Percentiles rank a stretch among this genome's conserved stretches.
phyloP scores from a whole-genome alignment of 2,888 invertebrate genomes.

The Mythimna loreyi region DNA sequence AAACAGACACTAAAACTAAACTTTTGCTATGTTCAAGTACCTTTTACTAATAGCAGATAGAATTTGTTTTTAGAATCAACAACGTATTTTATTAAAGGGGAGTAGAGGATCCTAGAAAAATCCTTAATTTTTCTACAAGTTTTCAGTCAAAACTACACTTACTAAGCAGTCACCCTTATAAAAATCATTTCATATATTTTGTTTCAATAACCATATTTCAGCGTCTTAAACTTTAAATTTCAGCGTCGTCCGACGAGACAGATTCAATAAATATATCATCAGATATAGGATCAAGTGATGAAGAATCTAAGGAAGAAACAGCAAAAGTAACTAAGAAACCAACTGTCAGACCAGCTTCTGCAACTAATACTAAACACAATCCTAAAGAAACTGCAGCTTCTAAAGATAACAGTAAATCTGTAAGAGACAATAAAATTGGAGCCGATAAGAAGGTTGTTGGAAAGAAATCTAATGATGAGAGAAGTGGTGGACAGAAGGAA shows the following conservation, averaged over 20 bases:
- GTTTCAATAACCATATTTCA: background rate
- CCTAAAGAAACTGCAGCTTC: conserved; percentile 10
- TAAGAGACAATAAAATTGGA: conserved; percentile 27
- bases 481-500: conserved; percentile 10
- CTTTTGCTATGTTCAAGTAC: too few species aligned
- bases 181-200: background rate
- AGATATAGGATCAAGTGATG: conserved; percentile 66
- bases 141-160: background rate
- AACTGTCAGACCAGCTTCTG: conserved; percentile 59
- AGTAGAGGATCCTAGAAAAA: background rate
- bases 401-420: conserved; percentile 18
- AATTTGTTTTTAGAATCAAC: background rate
- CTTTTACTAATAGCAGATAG: background rate
- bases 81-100: too few species aligned
- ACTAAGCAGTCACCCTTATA: background rate
- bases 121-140: background rate
- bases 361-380: conserved; percentile 27
- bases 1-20: too few species aligned
- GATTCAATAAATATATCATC: conserved; percentile 74
- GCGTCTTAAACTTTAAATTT: conserved; percentile 42
- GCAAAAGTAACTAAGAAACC: conserved; percentile 39
- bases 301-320: conserved; percentile 61
- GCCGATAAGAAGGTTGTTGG: conserved; percentile 15
- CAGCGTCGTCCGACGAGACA: conserved; percentile 80
- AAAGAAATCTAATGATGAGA: conserved; percentile 6